These are phyloP conservation scores for Neopelma chrysocephalum DNA, from an alignment of 2,797 vertebrate species.

Conservation along the genomic window DNA sequence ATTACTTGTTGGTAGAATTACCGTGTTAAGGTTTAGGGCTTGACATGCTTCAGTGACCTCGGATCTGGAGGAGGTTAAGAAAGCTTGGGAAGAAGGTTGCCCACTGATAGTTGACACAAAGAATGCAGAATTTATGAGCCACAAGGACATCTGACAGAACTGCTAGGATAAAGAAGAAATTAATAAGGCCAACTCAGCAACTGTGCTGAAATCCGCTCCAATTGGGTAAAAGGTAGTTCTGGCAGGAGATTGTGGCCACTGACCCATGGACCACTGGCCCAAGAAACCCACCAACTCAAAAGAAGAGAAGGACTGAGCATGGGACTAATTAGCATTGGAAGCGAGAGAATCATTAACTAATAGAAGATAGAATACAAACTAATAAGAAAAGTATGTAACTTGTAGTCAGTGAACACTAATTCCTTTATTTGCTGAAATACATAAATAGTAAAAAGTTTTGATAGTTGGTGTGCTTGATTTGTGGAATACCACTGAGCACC, in stretches of 20 bases:
- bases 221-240: not conserved
- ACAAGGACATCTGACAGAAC: not conserved
- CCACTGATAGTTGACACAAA: not conserved
- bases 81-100: not conserved
- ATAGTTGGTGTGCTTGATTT: not conserved
- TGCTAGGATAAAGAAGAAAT: not conserved
- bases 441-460: not conserved
- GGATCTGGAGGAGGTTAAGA: not conserved
- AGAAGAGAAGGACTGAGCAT: not conserved
- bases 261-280: not conserved
- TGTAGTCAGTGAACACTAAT: not conserved
- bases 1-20: not conserved
- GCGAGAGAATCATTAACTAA: accelerated
- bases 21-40: not conserved
- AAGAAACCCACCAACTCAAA: not conserved
- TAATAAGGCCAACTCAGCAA: not conserved
- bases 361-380: not conserved
- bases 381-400: not conserved
- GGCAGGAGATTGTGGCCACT: not conserved
- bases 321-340: not conserved
- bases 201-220: not conserved
- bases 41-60: not conserved
- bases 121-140: not conserved
- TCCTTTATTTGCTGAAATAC: not conserved
- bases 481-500: accelerated